phyloP scores from a whole-genome alignment of 2,113 vertebrate species.

The Pseudopipra pipra region DNA sequence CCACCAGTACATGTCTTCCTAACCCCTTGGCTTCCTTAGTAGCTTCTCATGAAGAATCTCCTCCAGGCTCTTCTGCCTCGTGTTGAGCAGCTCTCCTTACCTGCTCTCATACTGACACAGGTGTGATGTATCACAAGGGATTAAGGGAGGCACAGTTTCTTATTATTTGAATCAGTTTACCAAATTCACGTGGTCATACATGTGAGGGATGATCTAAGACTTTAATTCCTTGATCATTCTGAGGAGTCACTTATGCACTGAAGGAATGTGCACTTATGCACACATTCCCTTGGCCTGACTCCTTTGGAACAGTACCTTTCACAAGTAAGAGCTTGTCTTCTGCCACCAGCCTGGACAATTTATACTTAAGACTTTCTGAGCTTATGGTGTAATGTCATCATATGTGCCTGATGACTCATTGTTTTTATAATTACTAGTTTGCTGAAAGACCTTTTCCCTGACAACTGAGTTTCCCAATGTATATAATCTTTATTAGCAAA shows the following conservation, averaged over 20 bases:
- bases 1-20: background rate
- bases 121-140: background rate
- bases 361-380: background rate
- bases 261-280: background rate
- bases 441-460: background rate
- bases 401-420: slow-evolving; percentile 16
- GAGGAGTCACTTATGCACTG: background rate
- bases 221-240: background rate
- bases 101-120: background rate
- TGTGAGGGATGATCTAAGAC: background rate
- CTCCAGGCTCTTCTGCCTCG: background rate
- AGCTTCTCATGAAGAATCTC: background rate
- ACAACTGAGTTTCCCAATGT: background rate
- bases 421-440: slow-evolving; percentile 16
- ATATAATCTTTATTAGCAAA: slow-evolving; percentile 25
- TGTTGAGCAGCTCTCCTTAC: background rate
- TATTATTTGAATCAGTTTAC: background rate
- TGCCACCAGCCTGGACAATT: background rate
- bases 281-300: background rate
- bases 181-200: background rate
- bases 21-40: background rate
- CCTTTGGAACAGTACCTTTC: background rate
- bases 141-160: background rate
- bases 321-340: background rate
- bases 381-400: background rate